Evolutionary conservation across 2,888 invertebrate species (phyloP), one percentile per base, ranked within the genome.

Genomic region (Drosophila birchii): DNA sequence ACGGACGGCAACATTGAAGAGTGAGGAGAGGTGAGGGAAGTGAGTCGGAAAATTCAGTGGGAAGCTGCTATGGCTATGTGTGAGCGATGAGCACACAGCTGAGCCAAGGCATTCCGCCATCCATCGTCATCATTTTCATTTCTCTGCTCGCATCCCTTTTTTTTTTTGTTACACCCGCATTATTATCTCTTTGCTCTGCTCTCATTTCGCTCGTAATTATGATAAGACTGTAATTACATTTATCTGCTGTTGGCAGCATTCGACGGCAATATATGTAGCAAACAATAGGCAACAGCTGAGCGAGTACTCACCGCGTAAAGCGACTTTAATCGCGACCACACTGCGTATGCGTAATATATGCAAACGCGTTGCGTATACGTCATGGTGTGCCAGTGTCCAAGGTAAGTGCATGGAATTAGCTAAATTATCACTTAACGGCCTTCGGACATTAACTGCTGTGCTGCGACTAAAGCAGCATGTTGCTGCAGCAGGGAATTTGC

Each of bases 201-300:
- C 53, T 44, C 53, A 70, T 71, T 63, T 60, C 64, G 49, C 74
- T 88, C 85, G 74, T 83, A 86, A 85, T 90, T 86, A 86, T 90
- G 89, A 90, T 90, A 86, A 83, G 89, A 79, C 85, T 72, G 84
- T 90, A 86, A 86, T 86, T 86, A 88, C 89, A 78, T 86, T 86
- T 86, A 86, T 90, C 89, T 86, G 89, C 79, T 74, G 75, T 77
- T 81, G 67, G 59, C 88, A 89, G 76, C 76, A 58, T 59, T 70
- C 57, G 55, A 59, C 51, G 62, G 62, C 60, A 77, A 34, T 36
- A 16, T 34, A 34, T 16, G 34, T 51, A 16, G 34, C 20, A 26
- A 47, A 16, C 45, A 45, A 47, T 47, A 61, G 32, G 32, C 62
- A 77, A 45, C 43, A 38, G 54, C 70, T 55, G 39, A 73, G 47